A percentile compares a stretch with the other conserved stretches of the same genome.
Conservation (phyloP, 2,113 vertebrate genomes). For the Pogonocichla stellata region DNA sequence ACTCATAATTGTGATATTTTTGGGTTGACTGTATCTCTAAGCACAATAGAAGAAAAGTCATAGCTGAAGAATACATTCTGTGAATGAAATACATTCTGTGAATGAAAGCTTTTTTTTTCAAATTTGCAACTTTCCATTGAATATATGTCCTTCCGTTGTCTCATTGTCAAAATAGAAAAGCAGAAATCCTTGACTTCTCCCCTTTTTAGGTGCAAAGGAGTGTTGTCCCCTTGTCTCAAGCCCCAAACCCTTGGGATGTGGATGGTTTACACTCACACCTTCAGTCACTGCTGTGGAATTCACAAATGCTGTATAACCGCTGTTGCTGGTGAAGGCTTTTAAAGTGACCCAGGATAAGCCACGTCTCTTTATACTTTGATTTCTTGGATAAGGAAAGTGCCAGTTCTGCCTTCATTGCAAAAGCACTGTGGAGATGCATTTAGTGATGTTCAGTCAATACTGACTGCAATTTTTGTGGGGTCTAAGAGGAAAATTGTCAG, state of each 20-base stretch:
- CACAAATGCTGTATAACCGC: neutral
- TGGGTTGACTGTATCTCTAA: neutral
- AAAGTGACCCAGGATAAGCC: neutral
- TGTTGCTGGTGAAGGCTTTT: neutral
- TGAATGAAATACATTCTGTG: neutral
- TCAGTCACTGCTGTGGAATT: neutral
- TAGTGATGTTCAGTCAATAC: neutral
- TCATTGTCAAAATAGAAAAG: neutral
- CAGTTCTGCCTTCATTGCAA: neutral
- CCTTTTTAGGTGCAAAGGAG: neutral
- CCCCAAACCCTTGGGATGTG: neutral
- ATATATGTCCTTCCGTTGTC: neutral
- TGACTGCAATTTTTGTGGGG: neutral
- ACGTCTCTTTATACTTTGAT: neutral
- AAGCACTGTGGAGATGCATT: neutral
- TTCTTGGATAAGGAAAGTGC: neutral
- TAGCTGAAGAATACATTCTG: neutral
- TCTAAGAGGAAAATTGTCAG: neutral
- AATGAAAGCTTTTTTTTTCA: neutral
- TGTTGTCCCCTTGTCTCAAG: neutral
- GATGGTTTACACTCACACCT: neutral
- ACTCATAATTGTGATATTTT: neutral
- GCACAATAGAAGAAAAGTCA: neutral
- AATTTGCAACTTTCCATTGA: neutral
- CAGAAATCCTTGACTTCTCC: neutral